A percentile compares a stretch with the other conserved stretches of the same genome.
Evolutionary conservation across 2,797 vertebrate genomes (phyloP).

Genomic region (Bradypodion pumilum): DNA sequence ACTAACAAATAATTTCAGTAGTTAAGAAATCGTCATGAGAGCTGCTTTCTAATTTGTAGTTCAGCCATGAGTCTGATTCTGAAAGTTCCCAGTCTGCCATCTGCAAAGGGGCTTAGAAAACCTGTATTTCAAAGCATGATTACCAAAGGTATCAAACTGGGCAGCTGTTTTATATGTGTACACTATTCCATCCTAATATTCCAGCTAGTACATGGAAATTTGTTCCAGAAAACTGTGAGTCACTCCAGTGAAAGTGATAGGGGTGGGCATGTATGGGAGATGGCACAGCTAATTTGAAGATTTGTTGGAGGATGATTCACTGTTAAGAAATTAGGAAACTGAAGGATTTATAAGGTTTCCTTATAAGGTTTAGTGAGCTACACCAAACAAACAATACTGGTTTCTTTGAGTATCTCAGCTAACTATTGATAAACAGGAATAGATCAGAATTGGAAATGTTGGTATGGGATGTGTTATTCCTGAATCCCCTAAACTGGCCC

Average conservation of each 20-base stretch:
- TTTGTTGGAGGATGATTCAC: conserved; percentile 21
- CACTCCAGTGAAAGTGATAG: background rate
- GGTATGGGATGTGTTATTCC: too few species aligned
- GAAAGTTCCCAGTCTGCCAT: background rate
- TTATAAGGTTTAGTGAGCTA: background rate
- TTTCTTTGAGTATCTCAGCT: conserved; percentile 6
- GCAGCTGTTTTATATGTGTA: background rate
- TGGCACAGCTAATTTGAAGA: background rate
- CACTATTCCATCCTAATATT: background rate
- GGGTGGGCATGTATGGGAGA: conserved; percentile 6
- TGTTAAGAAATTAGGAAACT: conserved; percentile 23
- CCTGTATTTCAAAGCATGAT: background rate
- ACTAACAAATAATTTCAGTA: too few species aligned
- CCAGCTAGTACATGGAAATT: background rate
- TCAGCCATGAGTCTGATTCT: background rate
- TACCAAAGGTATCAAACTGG: background rate
- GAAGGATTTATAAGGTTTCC: background rate
- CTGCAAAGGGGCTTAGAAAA: background rate
- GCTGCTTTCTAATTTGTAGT: too few species aligned
- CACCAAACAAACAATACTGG: background rate
- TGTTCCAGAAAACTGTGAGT: conserved; percentile 3
- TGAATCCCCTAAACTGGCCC: too few species aligned
- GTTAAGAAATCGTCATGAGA: too few species aligned
- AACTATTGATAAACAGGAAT: background rate
- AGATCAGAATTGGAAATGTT: background rate